Conservation (phyloP, 2,888 invertebrate genomes). For the Cantharis nigra region DNA sequence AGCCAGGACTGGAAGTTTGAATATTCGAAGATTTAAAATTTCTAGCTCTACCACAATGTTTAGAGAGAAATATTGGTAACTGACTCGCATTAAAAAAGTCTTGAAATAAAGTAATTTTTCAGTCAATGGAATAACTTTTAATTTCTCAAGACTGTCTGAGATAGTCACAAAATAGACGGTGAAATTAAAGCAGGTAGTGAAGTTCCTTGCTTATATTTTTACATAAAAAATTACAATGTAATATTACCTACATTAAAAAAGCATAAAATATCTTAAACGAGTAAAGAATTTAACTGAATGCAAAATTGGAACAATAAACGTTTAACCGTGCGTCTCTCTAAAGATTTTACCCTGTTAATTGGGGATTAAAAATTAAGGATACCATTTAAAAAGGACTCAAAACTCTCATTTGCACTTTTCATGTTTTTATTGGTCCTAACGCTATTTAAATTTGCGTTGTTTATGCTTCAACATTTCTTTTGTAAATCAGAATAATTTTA, state of each 20-base stretch:
- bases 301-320: slow-evolving; percentile 32
- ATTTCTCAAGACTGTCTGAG: neutral
- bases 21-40: too few relatives aligned
- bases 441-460: slow-evolving; percentile 13
- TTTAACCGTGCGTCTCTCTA: slow-evolving; percentile 30
- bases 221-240: neutral
- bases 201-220: neutral
- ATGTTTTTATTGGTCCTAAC: slow-evolving; percentile 26
- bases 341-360: slow-evolving; percentile 35
- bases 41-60: neutral
- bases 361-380: slow-evolving; percentile 37
- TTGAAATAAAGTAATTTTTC: neutral
- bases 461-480: slow-evolving; percentile 5
- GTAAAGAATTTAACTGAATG: slow-evolving; percentile 20
- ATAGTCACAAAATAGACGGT: neutral
- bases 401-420: slow-evolving; percentile 34
- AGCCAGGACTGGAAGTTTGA: too few relatives aligned
- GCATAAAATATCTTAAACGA: neutral
- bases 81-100: neutral
- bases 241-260: neutral
- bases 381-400: slow-evolving; percentile 30
- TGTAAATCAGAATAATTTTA: neutral
- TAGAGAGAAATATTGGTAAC: neutral
- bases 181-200: neutral
- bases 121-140: neutral